These are phyloP conservation scores for Rhodeus uyekii DNA, from an alignment of 2,797 vertebrate genomes.

Conservation along the genomic window DNA sequence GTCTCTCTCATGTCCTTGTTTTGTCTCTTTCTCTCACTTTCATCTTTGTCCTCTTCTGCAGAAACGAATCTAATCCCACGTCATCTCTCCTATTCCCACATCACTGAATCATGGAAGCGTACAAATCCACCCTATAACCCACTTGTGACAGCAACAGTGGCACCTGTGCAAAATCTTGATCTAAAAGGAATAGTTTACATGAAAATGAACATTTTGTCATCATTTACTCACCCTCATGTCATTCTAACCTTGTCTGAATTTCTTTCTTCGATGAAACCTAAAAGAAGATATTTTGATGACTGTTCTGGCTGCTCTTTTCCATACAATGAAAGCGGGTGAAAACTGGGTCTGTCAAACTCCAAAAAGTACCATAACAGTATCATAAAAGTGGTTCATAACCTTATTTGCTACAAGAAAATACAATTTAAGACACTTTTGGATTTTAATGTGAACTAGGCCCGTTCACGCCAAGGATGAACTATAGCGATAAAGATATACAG, in stretches of 20 bases:
- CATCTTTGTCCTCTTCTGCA: constrained; percentile 26
- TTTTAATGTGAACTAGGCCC: neutral
- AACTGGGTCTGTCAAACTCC: neutral
- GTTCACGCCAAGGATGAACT: neutral
- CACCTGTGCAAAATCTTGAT: constrained; percentile 41
- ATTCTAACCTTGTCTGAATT: neutral
- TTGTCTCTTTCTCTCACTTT: constrained; percentile 27
- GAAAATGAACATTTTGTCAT: neutral
- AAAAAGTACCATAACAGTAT: neutral
- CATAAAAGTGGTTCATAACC: neutral
- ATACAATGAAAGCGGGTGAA: neutral
- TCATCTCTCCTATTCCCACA: constrained; percentile 20
- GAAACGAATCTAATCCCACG: constrained; percentile 15
- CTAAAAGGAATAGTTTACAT: constrained; percentile 24
- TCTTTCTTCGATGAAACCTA: neutral
- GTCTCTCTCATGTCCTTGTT: constrained; percentile 20
- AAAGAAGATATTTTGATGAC: neutral
- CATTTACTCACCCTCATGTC: neutral
- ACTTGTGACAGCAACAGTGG: neutral
- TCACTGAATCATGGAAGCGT: neutral
- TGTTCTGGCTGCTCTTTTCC: neutral
- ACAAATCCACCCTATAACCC: neutral
- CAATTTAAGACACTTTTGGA: neutral
- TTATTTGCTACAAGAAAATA: neutral
- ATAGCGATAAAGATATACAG: too few species aligned